These are phyloP conservation scores for Xenopus borealis DNA, from an alignment of 2,113 vertebrate species.

Conservation along the genomic window DNA sequence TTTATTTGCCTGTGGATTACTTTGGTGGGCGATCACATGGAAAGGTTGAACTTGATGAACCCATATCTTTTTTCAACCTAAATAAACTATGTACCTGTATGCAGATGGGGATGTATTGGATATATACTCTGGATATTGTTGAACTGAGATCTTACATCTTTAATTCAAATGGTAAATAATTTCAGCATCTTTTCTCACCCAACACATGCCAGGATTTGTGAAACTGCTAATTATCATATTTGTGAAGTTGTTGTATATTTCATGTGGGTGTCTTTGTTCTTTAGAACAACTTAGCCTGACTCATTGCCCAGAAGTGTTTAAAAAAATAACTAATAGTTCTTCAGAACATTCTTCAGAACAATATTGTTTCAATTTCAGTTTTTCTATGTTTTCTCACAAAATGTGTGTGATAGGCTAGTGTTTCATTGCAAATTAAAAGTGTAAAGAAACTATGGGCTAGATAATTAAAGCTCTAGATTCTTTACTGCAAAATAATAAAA, in stretches of 20 bases:
- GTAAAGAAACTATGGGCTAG: background rate
- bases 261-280: conserved; percentile 39
- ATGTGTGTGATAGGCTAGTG: background rate
- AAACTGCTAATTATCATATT: conserved; percentile 45
- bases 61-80: too few species aligned
- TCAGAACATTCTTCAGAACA: background rate
- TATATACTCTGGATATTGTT: background rate
- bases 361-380: conserved; percentile 14
- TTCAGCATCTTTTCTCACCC: conserved; percentile 34
- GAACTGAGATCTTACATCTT: conserved; percentile 27
- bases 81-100: too few species aligned
- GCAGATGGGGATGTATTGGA: background rate
- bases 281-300: conserved; percentile 21
- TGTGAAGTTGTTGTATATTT: conserved; percentile 43
- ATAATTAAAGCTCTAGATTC: background rate
- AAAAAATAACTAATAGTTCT: conserved; percentile 28
- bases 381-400: background rate
- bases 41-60: too few species aligned
- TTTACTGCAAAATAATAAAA: background rate
- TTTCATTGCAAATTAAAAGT: background rate
- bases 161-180: conserved; percentile 36
- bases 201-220: conserved; percentile 31
- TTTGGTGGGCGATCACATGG: too few species aligned
- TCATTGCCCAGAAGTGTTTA: conserved; percentile 39
- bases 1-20: too few species aligned